A percentile compares a stretch with the other conserved stretches of the same genome.
Evolutionary conservation across 2,113 vertebrate species (phyloP).

Genomic region (Bungarus multicinctus): DNA sequence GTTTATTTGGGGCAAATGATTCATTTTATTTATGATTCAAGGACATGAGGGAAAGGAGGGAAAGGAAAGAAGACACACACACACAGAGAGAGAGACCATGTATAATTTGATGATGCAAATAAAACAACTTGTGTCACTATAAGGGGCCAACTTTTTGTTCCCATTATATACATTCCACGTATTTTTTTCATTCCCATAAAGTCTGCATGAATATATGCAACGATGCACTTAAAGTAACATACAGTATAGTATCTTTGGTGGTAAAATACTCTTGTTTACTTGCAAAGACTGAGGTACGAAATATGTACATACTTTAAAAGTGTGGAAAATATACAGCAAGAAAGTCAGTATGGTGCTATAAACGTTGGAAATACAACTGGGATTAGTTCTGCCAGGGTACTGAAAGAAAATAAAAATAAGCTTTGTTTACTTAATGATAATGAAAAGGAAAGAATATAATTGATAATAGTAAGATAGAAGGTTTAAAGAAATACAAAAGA

Average conservation of each 20-base stretch:
- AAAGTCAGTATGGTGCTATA: neutral
- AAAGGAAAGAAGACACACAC: neutral
- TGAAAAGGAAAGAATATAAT: neutral
- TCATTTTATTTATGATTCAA: slow-evolving; percentile 20
- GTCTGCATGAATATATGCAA: slow-evolving; percentile 37
- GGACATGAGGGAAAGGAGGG: neutral
- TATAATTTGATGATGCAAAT: slow-evolving; percentile 1
- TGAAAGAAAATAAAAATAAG: neutral
- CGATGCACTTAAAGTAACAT: slow-evolving; percentile 49
- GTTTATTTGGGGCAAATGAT: neutral
- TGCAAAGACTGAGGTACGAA: slow-evolving; percentile 45
- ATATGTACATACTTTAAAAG: neutral
- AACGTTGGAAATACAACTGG: neutral
- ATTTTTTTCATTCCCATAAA: slow-evolving; percentile 59
- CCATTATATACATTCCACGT: slow-evolving; percentile 61
- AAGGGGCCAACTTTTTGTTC: slow-evolving; percentile 45
- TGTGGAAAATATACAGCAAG: neutral
- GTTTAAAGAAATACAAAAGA: neutral
- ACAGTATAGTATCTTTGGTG: slow-evolving; percentile 55
- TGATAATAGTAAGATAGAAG: slow-evolving; percentile 6
- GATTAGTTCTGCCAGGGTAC: neutral
- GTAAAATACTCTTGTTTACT: slow-evolving; percentile 29
- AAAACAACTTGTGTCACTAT: slow-evolving; percentile 38
- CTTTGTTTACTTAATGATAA: slow-evolving; percentile 5
- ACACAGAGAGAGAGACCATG: neutral